Evolutionary conservation across 1,140 invertebrate genomes (phyloP), one percentile per base, ranked within the genome.

Genomic region (Arctopsyche grandis): DNA sequence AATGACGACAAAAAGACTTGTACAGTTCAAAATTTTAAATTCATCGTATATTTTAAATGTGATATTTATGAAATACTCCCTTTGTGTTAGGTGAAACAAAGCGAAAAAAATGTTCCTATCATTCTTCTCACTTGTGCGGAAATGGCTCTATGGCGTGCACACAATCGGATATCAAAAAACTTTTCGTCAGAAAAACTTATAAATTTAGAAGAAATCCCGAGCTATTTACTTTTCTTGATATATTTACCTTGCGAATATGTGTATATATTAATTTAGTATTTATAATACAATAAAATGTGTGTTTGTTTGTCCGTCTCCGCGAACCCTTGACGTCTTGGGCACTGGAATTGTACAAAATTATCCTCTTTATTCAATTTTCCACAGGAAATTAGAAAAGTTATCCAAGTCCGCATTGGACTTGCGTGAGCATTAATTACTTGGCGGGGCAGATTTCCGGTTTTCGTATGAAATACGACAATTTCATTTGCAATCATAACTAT

Each of bases 321-420:
- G 1, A 38, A 38, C 29, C 29, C 29, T 38, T 38, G 29, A 38
- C 7, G 29, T 38, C 29, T 38, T 52, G 3, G 16, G 10, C 63
- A 26, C 12, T 12, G 22, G 19, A 26, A 66, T 26, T 66, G 63
- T 66, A 66, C 14, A 24, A 66, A 66, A 66, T 66, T 26, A 66
- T 66, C 24, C 14, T 66, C 63, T 66, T 71, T 71, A 71, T 71
- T 71, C 69, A 38, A 71, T 71, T 71, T 38, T 71, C 7, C 26
- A 46, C 38, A 44, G 69, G 69, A 71, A 71, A 71, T 71, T 44
- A 71, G 69, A 71, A 71, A 71, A 71, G 69, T 71, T 71, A 44
- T 21, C 16, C 38, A 46, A 48, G 69, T 21, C 26, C 9, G 43
- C 69, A 29, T 66, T 71, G 38, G 12, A 71, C 43, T 71, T 71